phyloP scores from a whole-genome alignment of 2,797 vertebrate species.

The Falco biarmicus region DNA sequence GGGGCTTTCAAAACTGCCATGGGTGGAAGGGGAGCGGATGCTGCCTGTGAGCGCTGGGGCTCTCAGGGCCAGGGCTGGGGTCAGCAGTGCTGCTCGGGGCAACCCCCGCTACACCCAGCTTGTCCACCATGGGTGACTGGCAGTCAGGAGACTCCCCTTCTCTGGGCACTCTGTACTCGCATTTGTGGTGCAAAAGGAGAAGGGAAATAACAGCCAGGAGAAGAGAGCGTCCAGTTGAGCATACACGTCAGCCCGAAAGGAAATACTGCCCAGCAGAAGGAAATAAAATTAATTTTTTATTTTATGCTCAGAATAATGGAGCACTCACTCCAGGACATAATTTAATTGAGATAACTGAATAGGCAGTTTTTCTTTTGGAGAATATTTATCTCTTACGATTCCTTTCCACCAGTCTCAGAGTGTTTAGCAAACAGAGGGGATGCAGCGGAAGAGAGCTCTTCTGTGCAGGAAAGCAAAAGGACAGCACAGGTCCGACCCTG shows the following conservation, averaged over 20 bases:
- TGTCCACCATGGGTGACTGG: fast-evolving
- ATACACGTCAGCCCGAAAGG: neutral
- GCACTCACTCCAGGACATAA: neutral
- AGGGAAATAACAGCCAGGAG: neutral
- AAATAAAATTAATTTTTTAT: neutral
- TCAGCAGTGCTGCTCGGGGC: neutral
- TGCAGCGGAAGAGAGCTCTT: neutral
- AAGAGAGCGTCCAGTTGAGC: neutral
- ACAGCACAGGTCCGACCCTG: neutral
- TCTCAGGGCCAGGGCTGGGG: neutral
- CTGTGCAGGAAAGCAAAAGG: neutral
- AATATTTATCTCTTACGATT: neutral
- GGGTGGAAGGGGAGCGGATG: neutral
- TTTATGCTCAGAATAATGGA: neutral
- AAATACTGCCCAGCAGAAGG: neutral
- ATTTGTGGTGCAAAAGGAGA: neutral
- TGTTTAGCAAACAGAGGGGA: neutral
- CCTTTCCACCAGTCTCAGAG: neutral
- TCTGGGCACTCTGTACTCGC: fast-evolving
- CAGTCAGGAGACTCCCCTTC: too few relatives aligned
- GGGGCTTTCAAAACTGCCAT: neutral
- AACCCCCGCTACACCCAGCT: fast-evolving
- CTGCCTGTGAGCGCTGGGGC: neutral
- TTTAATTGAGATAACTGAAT: neutral
- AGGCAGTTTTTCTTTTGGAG: neutral